These are phyloP conservation scores for Leptothorax acervorum DNA, from an alignment of 2,888 invertebrate genomes.

Conservation along the genomic window DNA sequence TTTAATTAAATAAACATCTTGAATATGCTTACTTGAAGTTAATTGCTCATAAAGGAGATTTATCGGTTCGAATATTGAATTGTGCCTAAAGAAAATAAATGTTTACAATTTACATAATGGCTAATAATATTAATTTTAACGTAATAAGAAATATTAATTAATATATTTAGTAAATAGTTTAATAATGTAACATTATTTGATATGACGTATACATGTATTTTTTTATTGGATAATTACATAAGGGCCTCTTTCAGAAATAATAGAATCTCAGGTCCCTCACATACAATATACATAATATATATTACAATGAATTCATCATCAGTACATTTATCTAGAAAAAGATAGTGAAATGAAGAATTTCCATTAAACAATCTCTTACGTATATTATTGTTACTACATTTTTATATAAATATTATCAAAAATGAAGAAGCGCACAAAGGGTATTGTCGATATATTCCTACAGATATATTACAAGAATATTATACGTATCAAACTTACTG, in stretches of 20 bases:
- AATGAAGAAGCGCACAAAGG: not conserved
- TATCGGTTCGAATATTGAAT: rapidly evolving
- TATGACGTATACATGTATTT: too few species aligned
- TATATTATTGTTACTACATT: not conserved
- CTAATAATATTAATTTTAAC: not conserved
- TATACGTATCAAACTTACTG: not conserved
- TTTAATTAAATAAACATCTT: not conserved
- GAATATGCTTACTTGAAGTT: not conserved
- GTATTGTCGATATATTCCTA: not conserved
- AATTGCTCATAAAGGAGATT: not conserved
- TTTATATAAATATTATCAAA: not conserved
- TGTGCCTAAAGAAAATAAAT: not conserved
- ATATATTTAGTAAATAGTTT: not conserved
- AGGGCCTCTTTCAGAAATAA: not conserved
- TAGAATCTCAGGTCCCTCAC: not conserved
- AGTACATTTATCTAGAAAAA: not conserved
- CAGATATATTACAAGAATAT: not conserved
- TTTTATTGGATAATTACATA: slow-evolving; percentile 13
- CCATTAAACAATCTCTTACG: not conserved
- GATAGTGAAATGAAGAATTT: not conserved
- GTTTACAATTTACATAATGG: not conserved
- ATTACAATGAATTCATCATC: not conserved
- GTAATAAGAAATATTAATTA: not conserved
- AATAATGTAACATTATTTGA: not conserved
- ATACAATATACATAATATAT: not conserved